These are phyloP conservation scores for Heterodera schachtii DNA, from an alignment of 1,140 invertebrate species.

Conservation along the genomic window DNA sequence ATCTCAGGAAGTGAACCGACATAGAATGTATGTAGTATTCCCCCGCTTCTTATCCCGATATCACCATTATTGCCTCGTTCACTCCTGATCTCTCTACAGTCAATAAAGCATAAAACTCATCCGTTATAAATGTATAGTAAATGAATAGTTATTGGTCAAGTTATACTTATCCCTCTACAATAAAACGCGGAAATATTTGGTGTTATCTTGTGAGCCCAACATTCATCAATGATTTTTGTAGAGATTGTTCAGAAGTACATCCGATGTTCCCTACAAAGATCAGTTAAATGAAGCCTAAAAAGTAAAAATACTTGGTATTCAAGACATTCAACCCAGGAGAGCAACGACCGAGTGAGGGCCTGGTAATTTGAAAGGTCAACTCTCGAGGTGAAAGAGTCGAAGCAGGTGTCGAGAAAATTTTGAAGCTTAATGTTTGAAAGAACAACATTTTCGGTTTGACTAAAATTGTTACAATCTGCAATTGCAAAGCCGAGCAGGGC, in stretches of 20 bases:
- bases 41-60: too few relatives aligned
- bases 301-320: slow-evolving; percentile 41
- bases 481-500: slow-evolving; percentile 49
- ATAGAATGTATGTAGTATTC: too few relatives aligned
- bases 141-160: too few relatives aligned
- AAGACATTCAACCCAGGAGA: slow-evolving; percentile 43
- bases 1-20: too few relatives aligned
- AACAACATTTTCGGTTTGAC: too few relatives aligned
- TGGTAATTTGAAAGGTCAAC: slow-evolving; percentile 56
- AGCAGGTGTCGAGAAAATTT: slow-evolving; percentile 58
- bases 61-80: too few relatives aligned
- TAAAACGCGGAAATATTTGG: too few relatives aligned
- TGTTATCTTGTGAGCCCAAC: too few relatives aligned
- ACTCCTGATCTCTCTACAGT: too few relatives aligned
- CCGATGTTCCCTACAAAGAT: slow-evolving; percentile 27
- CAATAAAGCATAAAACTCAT: too few relatives aligned
- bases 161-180: too few relatives aligned
- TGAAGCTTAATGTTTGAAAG: slow-evolving; percentile 47
- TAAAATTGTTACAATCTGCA: slow-evolving; percentile 45
- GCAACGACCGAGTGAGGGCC: slow-evolving; percentile 51
- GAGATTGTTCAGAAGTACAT: slow-evolving; percentile 20
- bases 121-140: too few relatives aligned
- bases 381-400: slow-evolving; percentile 51
- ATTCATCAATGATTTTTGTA: slow-evolving; percentile 25
- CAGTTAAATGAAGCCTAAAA: slow-evolving; percentile 13